Base-by-base conservation (phyloP, 2,888 invertebrate species). In the Smittia sp. region DNA sequence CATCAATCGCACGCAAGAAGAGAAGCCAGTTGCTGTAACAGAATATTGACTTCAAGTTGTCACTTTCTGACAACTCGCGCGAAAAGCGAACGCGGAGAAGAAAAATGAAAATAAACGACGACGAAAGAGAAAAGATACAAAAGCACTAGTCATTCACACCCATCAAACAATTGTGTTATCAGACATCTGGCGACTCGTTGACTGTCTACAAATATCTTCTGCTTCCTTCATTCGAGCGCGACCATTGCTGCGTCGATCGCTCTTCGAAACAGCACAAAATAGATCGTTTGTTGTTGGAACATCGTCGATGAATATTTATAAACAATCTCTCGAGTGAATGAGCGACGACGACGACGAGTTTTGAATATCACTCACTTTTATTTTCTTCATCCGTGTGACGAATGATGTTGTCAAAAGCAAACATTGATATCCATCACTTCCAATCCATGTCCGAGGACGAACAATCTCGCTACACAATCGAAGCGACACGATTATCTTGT, bases 101-200 rank as follows among this genome's bases (percentile, higher is more conserved):
- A 18, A 58, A 1, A 18, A 18, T 18, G 58, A 58, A 58, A 58
- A 58, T 46, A 58, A 58, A 22, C 58, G 22, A 58, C 58, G 58
- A 58, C 58, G 58, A 58, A 7, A 22, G 22, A 22, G 4, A 18
- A 67, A 11, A 67, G 13, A 39, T 46, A 67, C 41, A 39, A 69
- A 69, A 69, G 54, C 52, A 39, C 62, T 39, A 72, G 72, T 72
- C 72, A 72, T 72, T 72, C 72, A 62, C 72, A 72, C 72, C 46
- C 46, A 46, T 69, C 72, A 62, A 72, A 72, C 58, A 72, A 72
- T 24, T 62, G 52, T 72, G 62, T 72, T 72, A 72, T 72, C 72
- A 62, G 72, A 72, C 72, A 72, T 72, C 72, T 72, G 72, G 72
- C 72, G 72, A 72, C 72, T 58, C 52, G n/a, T 15, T 32, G 69